Conservation (phyloP, 1,140 invertebrate genomes). For the Pseudachorutes palmiensis region DNA sequence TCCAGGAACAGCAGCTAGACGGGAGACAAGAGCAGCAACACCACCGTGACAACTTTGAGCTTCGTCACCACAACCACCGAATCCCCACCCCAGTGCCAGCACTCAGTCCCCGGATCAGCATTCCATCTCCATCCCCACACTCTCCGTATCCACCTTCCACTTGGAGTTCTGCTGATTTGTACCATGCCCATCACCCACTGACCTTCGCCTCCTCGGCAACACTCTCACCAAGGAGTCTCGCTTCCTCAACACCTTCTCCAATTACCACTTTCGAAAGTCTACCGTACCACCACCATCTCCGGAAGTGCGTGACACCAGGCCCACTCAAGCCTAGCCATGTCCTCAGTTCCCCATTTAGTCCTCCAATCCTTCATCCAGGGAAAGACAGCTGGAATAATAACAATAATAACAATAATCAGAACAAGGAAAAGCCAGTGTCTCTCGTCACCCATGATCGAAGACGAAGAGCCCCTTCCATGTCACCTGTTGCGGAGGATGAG, state of each 20-base stretch:
- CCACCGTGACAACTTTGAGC: slow-evolving; percentile 18
- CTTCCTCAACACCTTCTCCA: slow-evolving; percentile 36
- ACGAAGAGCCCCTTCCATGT: not conserved
- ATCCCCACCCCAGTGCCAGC: slow-evolving; percentile 21
- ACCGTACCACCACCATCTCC: not conserved
- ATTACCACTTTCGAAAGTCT: slow-evolving; percentile 30
- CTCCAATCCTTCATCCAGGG: slow-evolving; percentile 17
- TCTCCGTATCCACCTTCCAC: slow-evolving; percentile 5
- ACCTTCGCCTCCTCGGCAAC: slow-evolving; percentile 17
- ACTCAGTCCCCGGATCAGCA: slow-evolving; percentile 23
- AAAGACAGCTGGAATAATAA: slow-evolving; percentile 17
- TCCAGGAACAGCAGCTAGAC: slow-evolving; percentile 20
- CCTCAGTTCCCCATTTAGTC: slow-evolving; percentile 24
- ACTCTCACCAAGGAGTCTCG: slow-evolving; percentile 32
- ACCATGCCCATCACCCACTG: slow-evolving; percentile 3
- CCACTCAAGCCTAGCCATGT: slow-evolving; percentile 9
- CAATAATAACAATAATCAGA: slow-evolving; percentile 15
- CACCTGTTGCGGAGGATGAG: slow-evolving; percentile 8
- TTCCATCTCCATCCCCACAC: slow-evolving; percentile 30
- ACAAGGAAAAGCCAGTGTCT: not conserved
- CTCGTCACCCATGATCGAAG: not conserved
- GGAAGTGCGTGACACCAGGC: slow-evolving; percentile 29
- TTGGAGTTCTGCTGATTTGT: not conserved
- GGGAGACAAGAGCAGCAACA: slow-evolving; percentile 11
- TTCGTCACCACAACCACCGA: not conserved